Conservation (phyloP, 2,888 invertebrate genomes). For the Drosophila putrida region DNA sequence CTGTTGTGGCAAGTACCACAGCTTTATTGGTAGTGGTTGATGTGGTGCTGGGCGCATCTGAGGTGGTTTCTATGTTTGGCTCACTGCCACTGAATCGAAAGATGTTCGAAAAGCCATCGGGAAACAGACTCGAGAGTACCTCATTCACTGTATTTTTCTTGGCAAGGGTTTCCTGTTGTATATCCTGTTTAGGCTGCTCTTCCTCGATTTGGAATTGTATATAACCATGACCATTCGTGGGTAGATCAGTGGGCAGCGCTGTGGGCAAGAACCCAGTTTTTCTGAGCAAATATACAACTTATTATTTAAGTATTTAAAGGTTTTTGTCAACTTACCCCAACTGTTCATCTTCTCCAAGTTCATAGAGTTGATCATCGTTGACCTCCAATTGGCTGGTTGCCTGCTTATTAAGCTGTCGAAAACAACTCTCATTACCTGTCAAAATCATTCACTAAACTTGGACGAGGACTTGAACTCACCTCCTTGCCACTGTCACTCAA, state of each 20-base stretch:
- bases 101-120: conserved; percentile 83
- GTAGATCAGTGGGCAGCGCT: conserved; percentile 22
- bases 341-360: conserved; percentile 16
- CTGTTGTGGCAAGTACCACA: conserved; percentile 38
- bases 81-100: conserved; percentile 80
- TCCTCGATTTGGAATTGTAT: conserved; percentile 80
- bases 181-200: conserved; percentile 43
- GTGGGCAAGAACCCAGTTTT: conserved; percentile 52
- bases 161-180: conserved; percentile 13
- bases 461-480: conserved; percentile 57
- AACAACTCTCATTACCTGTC: conserved; percentile 68
- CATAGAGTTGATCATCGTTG: conserved; percentile 36
- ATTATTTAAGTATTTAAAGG: background rate
- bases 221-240: conserved; percentile 75
- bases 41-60: conserved; percentile 35
- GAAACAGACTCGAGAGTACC: conserved; percentile 80
- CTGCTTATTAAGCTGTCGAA: conserved; percentile 75
- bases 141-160: conserved; percentile 77
- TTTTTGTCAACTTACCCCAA: conserved; percentile 55
- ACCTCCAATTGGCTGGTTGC: conserved; percentile 37
- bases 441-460: conserved; percentile 63
- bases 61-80: conserved; percentile 25
- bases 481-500: conserved; percentile 65
- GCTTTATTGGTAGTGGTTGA: conserved; percentile 46
- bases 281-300: background rate